Evolutionary conservation across 2,888 invertebrate genomes (phyloP), one percentile per base, ranked within the genome.

Genomic region (Sinelater perroti): DNA sequence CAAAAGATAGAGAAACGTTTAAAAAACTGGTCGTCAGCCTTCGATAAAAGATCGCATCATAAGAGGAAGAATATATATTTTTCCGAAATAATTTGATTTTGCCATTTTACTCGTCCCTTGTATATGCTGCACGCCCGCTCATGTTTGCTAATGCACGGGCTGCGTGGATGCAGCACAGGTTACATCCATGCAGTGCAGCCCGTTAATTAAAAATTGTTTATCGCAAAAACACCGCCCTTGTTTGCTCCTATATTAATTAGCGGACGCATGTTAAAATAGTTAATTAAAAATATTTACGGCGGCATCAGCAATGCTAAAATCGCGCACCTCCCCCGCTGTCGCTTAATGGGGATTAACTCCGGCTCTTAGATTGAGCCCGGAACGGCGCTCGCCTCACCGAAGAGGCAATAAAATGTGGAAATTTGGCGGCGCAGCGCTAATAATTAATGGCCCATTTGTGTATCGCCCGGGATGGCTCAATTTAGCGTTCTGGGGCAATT

Each of bases 151-250:
- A n/a, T n/a, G n/a, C n/a, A n/a, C n/a, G n/a, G n/a, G n/a, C n/a
- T n/a, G n/a, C n/a, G n/a, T n/a, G n/a, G n/a, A n/a, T n/a, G n/a
- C n/a, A n/a, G n/a, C n/a, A n/a, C n/a, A n/a, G n/a, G n/a, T n/a
- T n/a, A n/a, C n/a, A n/a, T n/a, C n/a, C n/a, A 31, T 33, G 20
- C 52, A 35, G 17, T 21, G 36, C 36, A 53, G 45, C 44, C 10
- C 24, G 14, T 13, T 45, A 53, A 53, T 53, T 53, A 53, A 53
- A 53, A 53, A 44, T 53, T 53, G 35, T 53, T 53, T 26, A 53
- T 42, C 40, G 21, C 50, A 51, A 40, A 51, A 49, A 40, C 50
- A 45, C 31, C 33, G 21, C 28, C 35, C 45, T 11, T 53, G 35
- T 53, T 33, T 18, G 53, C 35, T 53, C 13, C 21, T 14, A 36